Base-by-base conservation (phyloP, 2,797 vertebrate species). In the Nothura maculosa region DNA sequence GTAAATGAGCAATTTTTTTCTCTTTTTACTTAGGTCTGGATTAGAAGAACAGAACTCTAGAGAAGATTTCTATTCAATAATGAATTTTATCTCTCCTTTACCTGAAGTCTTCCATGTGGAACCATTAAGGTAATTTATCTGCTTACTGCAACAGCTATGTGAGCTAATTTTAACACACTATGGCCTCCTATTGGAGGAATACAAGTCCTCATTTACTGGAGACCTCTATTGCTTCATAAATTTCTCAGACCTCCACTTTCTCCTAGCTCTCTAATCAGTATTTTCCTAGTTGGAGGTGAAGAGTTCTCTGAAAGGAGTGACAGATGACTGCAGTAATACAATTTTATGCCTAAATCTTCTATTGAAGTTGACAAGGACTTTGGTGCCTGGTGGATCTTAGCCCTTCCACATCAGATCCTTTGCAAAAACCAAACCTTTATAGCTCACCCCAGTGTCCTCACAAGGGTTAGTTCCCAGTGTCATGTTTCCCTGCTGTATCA, bases 1-100 rank as follows among this genome's bases (percentile, higher is more conserved):
- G 82, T 87, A 94, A 93, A 94, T 87, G 52, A 94, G 58, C 30
- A 22, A 91, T 54, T 30, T 45, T 90, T 84, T 89, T 69, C 21
- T 72, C 57, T 89, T 45, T 76, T 83, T 62, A 66, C 67, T 89
- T 58, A 60, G 34, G 19, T 70, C 81, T 82, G 80, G 79, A 61
- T 42, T 68, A 79, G 80, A 86, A 92, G 91, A 84, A 27, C n/a
- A 50, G 43, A 93, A 81, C 36, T 40, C 22, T 24, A 73, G 84
- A 81, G 47, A 81, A 83, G 19, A 11, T 74, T 86, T 92, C 84
- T 84, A 81, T 93, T 94, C 48, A 66, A 40, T 76, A 81, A 74
- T 61, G 88, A 70, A 79, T 88, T 91, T 93, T n/a, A 58, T 8
- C 28, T 74, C 38, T 89, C 27, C 17, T 86, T 93, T 81, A 76